A percentile compares a stretch with the other conserved stretches of the same genome.
Conservation (phyloP, 2,888 invertebrate genomes). For the Rhogogaster chlorosoma region DNA sequence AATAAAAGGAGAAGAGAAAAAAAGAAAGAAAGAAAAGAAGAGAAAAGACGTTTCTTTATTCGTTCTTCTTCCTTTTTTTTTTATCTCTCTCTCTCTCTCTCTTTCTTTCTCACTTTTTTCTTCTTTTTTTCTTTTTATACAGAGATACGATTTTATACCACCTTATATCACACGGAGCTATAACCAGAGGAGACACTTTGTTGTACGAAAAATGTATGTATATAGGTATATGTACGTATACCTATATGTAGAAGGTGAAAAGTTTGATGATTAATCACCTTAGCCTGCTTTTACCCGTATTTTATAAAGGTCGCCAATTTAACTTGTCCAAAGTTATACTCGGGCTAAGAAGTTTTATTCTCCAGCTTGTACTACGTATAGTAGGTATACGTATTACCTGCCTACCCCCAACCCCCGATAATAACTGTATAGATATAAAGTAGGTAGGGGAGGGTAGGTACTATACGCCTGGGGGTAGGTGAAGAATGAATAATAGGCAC, state of each 20-base stretch:
- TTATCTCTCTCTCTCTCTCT: no score
- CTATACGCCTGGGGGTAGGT: background rate
- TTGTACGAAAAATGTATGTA: background rate
- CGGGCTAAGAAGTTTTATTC: conserved; percentile 35
- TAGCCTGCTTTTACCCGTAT: conserved; percentile 26
- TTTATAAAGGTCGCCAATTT: conserved; percentile 45
- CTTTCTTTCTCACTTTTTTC: no score
- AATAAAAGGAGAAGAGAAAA: no score
- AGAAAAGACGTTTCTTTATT: no score
- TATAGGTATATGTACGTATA: background rate
- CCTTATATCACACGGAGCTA: background rate
- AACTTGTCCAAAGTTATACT: conserved; percentile 42
- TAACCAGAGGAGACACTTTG: background rate
- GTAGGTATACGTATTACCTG: background rate
- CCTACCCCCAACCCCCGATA: no score
- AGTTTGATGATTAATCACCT: conserved; percentile 30
- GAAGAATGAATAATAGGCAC: conserved; percentile 19
- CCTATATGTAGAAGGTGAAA: background rate
- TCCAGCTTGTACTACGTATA: background rate
- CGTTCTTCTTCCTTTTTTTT: no score
- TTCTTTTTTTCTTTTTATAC: no score
- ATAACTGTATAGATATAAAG: background rate
- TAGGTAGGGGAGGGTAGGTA: background rate
- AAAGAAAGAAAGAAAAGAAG: no score
- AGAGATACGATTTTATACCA: background rate